Conservation (phyloP, 2,113 vertebrate genomes). For the Sclerurus mexicanus region DNA sequence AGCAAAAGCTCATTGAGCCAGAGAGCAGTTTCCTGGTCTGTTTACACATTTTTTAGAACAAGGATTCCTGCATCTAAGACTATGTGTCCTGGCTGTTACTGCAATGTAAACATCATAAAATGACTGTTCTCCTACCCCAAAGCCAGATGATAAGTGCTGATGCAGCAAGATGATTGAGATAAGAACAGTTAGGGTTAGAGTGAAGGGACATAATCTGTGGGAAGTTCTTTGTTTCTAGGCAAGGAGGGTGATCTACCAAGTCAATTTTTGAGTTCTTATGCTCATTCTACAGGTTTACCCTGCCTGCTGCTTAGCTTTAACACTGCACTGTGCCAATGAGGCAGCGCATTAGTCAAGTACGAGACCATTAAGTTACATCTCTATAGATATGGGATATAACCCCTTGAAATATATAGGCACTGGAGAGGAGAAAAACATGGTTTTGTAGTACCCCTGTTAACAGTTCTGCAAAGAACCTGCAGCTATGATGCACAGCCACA, state of each 20-base stretch:
- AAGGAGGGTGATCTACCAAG: background rate
- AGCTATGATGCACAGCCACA: background rate
- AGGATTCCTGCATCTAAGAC: background rate
- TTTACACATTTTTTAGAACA: background rate
- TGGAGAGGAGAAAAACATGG: background rate
- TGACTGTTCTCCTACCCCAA: background rate
- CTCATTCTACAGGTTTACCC: background rate
- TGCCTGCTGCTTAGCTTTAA: background rate
- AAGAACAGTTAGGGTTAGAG: background rate
- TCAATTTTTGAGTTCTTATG: background rate
- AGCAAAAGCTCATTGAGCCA: background rate
- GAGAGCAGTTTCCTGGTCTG: background rate
- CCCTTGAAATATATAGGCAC: background rate
- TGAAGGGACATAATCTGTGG: background rate
- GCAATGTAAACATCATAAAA: background rate
- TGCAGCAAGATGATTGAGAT: background rate
- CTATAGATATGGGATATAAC: background rate
- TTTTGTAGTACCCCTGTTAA: background rate
- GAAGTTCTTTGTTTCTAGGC: background rate
- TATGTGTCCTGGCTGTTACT: background rate
- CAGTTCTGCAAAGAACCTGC: slow-evolving; percentile 5
- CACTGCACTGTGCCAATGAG: background rate
- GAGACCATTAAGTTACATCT: background rate
- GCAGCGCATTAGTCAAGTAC: background rate
- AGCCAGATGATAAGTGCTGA: slow-evolving; percentile 3